Evolutionary conservation across 2,888 invertebrate genomes (phyloP), one percentile per base, ranked within the genome.

Genomic region (Lasioglossum lativentre): DNA sequence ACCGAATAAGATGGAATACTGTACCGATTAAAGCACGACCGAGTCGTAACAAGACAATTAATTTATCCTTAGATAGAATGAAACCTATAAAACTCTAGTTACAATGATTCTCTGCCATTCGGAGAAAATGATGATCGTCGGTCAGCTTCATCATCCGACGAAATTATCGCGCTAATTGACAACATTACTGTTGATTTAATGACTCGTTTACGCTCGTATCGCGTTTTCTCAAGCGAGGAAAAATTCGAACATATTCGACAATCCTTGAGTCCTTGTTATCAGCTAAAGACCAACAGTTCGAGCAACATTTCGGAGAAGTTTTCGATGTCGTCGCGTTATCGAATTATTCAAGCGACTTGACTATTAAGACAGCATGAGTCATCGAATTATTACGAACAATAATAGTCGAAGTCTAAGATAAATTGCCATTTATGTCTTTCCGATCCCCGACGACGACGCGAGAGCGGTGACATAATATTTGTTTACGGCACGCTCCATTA

Each of bases 401-500:
- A 63, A 75, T 34, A 56, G 38, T 5, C 42, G 8, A 52, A 34
- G 56, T 56, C 56, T 38, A 16, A 34, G 56, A 74, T 52, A 66
- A 80, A 75, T 80, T 27, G n/a, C 77, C 80, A 80, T 84, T 77
- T 85, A 71, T 70, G 77, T 34, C 80, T 80, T 63, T 52, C 68
- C 68, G 68, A 68, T 68, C 38, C 23, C 38, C 68, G 68, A 10
- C 38, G 68, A 68, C 30, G 23, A 38, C 38, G 23, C 10, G 23
- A 23, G 10, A 23, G 14, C 66, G 85, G 23, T 86, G 86, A 86
- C 85, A 86, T 86, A 86, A 86, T 82, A 73, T 86, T 86, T 86
- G 82, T 85, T 82, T 86, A 86, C 82, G 45, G 45, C 74, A 34
- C 19, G 40, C 23, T 75, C 52, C 66, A 71, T 79, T 75, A 86